Evolutionary conservation across 2,797 vertebrate genomes (phyloP).

Genomic region (Tarsius wallacei): DNA sequence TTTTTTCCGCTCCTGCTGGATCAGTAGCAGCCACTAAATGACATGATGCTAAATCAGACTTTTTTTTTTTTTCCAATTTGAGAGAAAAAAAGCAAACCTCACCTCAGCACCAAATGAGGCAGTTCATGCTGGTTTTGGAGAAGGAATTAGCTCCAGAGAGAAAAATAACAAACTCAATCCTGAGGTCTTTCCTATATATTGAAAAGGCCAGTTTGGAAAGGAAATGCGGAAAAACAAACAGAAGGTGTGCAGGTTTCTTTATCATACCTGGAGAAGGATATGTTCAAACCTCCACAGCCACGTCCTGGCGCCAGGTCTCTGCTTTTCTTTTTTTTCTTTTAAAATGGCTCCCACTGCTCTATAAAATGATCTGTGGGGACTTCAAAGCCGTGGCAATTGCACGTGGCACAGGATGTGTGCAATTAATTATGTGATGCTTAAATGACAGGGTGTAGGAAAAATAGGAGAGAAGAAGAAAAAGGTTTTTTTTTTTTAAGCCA

Average conservation of each 20-base stretch:
- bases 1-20: slow-evolving; percentile 81
- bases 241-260: slow-evolving; percentile 91
- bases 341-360: slow-evolving; percentile 90
- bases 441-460: slow-evolving; percentile 92
- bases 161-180: slow-evolving; percentile 90
- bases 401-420: slow-evolving; percentile 93
- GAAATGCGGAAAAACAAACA: slow-evolving; percentile 92
- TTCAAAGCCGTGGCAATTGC: slow-evolving; percentile 92
- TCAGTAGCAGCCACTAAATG: slow-evolving; percentile 85
- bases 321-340: slow-evolving; percentile 48
- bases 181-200: slow-evolving; percentile 91
- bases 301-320: slow-evolving; percentile 90
- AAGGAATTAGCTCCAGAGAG: slow-evolving; percentile 88
- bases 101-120: slow-evolving; percentile 88
- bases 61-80: slow-evolving; percentile 65
- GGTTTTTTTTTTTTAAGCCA: background rate
- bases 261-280: slow-evolving; percentile 92
- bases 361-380: slow-evolving; percentile 92
- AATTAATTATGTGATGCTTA: slow-evolving; percentile 94
- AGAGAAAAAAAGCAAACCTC: slow-evolving; percentile 85
- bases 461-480: slow-evolving; percentile 87
- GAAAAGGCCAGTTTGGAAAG: slow-evolving; percentile 91
- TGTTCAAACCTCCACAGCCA: slow-evolving; percentile 87
- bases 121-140: slow-evolving; percentile 89
- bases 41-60: slow-evolving; percentile 89